These are phyloP conservation scores for Psammodynastes pulverulentus DNA, from an alignment of 2,113 vertebrate species.

Conservation along the genomic window DNA sequence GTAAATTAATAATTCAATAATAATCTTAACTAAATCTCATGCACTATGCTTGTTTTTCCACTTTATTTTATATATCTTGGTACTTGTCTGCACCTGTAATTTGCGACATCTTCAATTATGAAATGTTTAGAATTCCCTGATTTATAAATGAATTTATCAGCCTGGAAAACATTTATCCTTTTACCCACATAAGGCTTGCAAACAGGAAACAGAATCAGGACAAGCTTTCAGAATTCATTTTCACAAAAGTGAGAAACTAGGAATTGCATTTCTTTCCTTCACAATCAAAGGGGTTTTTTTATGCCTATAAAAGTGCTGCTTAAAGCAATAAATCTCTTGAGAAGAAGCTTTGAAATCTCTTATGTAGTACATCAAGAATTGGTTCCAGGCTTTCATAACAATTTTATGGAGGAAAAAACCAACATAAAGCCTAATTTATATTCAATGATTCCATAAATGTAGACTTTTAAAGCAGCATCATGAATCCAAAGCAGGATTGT, in stretches of 20 bases:
- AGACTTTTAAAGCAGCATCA: background rate
- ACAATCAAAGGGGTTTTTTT: slow-evolving; percentile 20
- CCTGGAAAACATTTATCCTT: background rate
- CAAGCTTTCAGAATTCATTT: slow-evolving; percentile 5
- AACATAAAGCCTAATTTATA: background rate
- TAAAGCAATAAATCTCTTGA: background rate
- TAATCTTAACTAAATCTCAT: background rate
- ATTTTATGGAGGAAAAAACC: background rate
- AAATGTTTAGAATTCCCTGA: background rate
- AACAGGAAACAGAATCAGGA: background rate
- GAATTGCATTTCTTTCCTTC: background rate
- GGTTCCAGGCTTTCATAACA: background rate
- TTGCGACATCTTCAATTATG: background rate
- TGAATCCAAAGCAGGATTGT: background rate
- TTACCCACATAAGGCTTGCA: slow-evolving; percentile 8
- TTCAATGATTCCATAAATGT: background rate
- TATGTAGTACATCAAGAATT: background rate
- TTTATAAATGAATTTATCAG: slow-evolving; percentile 25
- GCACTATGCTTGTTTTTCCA: background rate
- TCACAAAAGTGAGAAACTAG: background rate
- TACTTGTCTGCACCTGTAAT: background rate
- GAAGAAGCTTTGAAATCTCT: background rate
- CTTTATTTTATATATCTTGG: background rate
- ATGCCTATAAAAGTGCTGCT: slow-evolving; percentile 5
- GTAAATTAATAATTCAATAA: background rate